phyloP scores from a whole-genome alignment of 1,140 invertebrate genomes.

The Myzus persicae region DNA sequence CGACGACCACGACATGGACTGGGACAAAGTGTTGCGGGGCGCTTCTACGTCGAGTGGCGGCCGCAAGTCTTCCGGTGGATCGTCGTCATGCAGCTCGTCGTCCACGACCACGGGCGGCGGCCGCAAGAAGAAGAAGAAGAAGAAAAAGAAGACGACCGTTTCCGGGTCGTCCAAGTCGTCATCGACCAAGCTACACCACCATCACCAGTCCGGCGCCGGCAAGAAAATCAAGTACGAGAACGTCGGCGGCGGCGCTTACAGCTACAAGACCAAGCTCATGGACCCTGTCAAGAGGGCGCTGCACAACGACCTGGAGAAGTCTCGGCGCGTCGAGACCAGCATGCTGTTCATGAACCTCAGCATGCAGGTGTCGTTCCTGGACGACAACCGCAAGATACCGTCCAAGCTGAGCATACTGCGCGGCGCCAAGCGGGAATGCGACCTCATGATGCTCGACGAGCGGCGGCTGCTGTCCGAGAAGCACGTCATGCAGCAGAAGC shows the following conservation, averaged over 20 bases:
- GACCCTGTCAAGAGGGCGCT: conserved; percentile 53
- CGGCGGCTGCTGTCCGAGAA: conserved; percentile 55
- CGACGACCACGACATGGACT: conserved; percentile 51
- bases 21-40: conserved; percentile 3
- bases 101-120: not conserved
- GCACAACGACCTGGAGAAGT: conserved; percentile 54
- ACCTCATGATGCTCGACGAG: conserved; percentile 49
- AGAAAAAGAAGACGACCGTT: not conserved
- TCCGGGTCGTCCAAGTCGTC: not conserved
- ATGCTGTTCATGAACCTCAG: conserved; percentile 58
- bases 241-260: conserved; percentile 11
- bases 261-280: conserved; percentile 53
- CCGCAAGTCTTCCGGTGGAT: conserved; percentile 7
- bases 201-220: not conserved
- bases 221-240: conserved; percentile 40
- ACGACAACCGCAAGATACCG: conserved; percentile 55
- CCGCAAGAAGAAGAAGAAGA: conserved; percentile 36
- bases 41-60: not conserved
- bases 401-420: conserved; percentile 58
- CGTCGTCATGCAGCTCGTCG: conserved; percentile 32
- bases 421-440: conserved; percentile 53
- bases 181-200: not conserved
- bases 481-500: conserved; percentile 50
- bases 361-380: conserved; percentile 50
- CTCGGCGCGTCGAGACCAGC: conserved; percentile 49